Evolutionary conservation across 2,888 invertebrate genomes (phyloP), one percentile per base, ranked within the genome.

Genomic region (Merodon equestris): DNA sequence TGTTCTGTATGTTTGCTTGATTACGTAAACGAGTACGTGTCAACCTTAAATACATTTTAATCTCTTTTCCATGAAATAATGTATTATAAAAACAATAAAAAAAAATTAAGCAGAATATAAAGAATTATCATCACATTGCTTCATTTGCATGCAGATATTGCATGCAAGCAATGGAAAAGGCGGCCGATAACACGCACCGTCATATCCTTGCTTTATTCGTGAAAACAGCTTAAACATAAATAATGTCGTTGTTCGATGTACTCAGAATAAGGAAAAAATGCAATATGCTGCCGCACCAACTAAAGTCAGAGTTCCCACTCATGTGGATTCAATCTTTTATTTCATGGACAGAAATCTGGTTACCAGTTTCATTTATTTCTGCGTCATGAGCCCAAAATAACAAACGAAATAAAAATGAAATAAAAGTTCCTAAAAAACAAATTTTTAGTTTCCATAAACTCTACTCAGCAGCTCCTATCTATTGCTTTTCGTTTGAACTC

Each of bases 401-500:
- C 13, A 14, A 14, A 17, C 4, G 7, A 27, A 27, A 27, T 7
- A 27, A 27, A 27, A 27, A 27, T 7, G 27, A 27, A 27, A 27
- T 27, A 27, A 27, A 27, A 27, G 3, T 2, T 27, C 7, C 27
- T 27, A 27, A 27, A 66, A 50, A 45, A 19, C 34, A 42, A 10
- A 42, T 17, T 36, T 27, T 10, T 54, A 58, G 36, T 57, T 51
- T 64, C 53, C 48, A 42, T 58, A 66, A 72, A 66, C 61, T 38
- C 50, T 15, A 61, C 54, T 58, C 75, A 72, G 47, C 50, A 27
- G 27, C 18, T 48, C 60, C 34, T 66, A 72, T 76, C 76, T 72
- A 66, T 72, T 27, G 72, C 60, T 72, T 72, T 72, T 36, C 60
- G 51, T 72, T 61, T 76, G 76, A 76, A 76, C 76, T 66, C 66